phyloP scores from a whole-genome alignment of 2,888 invertebrate species.

The Chouioia cunea region DNA sequence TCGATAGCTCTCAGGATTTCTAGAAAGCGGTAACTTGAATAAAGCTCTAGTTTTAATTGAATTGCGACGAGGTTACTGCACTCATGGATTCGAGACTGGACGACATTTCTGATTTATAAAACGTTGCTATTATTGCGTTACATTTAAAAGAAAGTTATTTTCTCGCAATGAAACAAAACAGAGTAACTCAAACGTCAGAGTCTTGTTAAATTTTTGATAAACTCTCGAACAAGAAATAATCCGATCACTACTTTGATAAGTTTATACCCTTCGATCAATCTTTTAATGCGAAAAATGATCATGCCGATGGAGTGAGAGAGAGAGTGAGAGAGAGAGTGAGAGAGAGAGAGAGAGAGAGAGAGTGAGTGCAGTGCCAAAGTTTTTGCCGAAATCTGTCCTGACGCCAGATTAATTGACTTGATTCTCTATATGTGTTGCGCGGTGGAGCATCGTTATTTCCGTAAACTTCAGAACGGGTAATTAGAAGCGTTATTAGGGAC shows the following conservation, averaged over 20 bases:
- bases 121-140: no score
- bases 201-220: no score
- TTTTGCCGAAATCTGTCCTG: conserved; percentile 27
- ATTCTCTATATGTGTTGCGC: conserved; percentile 27
- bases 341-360: no score
- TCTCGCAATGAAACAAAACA: no score
- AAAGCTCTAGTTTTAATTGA: conserved; percentile 3
- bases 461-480: conserved; percentile 46
- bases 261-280: no score
- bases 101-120: no score
- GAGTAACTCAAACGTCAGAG: no score
- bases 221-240: no score
- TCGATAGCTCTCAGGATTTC: conserved; percentile 11
- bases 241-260: no score
- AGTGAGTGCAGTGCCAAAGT: no score
- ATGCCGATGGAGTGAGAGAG: neutral
- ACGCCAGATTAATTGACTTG: conserved; percentile 41
- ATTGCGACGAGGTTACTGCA: neutral
- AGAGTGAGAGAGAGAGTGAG: neutral
- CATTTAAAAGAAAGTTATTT: no score
- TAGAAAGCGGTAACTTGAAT: neutral
- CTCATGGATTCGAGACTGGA: no score
- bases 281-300: conserved; percentile 2
- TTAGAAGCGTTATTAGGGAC: conserved; percentile 47
- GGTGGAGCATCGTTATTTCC: conserved; percentile 43